Percentiles rank a stretch among this genome's conserved stretches.
phyloP scores from a whole-genome alignment of 1,140 invertebrate species.

The Bombus waltoni region DNA sequence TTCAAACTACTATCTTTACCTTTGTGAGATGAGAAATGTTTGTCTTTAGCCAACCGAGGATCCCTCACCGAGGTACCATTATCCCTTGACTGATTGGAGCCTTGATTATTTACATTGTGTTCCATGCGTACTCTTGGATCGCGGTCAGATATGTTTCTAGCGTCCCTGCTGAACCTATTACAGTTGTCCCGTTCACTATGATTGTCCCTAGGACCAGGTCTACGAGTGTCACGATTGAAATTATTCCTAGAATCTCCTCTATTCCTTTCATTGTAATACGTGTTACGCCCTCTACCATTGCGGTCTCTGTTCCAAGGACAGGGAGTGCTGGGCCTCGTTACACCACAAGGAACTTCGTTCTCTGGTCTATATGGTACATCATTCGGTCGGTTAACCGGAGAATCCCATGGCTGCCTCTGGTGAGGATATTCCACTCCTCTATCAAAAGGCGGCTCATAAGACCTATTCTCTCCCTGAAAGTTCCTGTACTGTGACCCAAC shows the following conservation, averaged over 20 bases:
- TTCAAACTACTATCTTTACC: neutral
- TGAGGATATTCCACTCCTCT: constrained; percentile 62
- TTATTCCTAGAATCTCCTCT: constrained; percentile 42
- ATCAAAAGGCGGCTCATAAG: constrained; percentile 56
- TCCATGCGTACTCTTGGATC: constrained; percentile 64
- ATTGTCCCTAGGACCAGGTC: constrained; percentile 52
- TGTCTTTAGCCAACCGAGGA: constrained; percentile 63
- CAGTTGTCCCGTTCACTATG: constrained; percentile 59
- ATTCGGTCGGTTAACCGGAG: neutral
- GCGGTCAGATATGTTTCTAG: constrained; percentile 22
- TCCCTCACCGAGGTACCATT: constrained; percentile 27
- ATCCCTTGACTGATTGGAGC: constrained; percentile 31
- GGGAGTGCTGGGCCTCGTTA: constrained; percentile 51
- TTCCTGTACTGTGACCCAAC: constrained; percentile 53
- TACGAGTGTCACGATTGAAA: constrained; percentile 57
- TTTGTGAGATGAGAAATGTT: constrained; percentile 37
- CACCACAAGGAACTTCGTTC: constrained; percentile 40
- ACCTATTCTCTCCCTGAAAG: constrained; percentile 56
- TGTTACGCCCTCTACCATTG: constrained; percentile 31
- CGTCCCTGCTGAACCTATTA: constrained; percentile 57
- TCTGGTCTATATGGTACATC: constrained; percentile 46
- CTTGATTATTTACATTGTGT: constrained; percentile 7
- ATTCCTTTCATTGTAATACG: constrained; percentile 59
- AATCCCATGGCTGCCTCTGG: constrained; percentile 55
- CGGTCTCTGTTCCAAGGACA: constrained; percentile 57